Base-by-base conservation (phyloP, 2,797 vertebrate genomes). In the Bovichtus variegatus region DNA sequence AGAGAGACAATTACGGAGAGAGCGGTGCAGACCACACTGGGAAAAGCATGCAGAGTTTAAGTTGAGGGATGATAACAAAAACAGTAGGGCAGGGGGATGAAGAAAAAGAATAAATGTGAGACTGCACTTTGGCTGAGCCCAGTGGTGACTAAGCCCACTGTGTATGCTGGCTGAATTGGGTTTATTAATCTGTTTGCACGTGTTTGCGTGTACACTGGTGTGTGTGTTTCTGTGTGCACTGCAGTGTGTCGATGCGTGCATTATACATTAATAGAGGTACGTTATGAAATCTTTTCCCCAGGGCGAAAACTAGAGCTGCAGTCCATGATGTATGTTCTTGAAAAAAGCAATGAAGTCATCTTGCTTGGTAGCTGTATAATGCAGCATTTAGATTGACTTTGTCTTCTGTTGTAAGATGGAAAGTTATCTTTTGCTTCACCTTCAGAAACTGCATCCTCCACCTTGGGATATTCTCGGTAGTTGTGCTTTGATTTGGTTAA, bases 41-140 rank as follows among this genome's bases (percentile, higher is more conserved):
- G 73, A 71, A 76, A 44, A 40, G 50, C 73, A 73, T 31, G 76
- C 62, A 57, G 80, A 74, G 76, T 83, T 74, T 58, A 76, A 84
- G 54, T 76, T 81, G 40, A 70, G 68, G 72, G 76, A 81, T 67
- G 60, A 81, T 62, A 81, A 87, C 70, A 87, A 61, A 81, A 82
- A 55, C 82, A 87, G 82, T 71, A 46, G 82, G 86, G 44, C 38
- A 58, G 53, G 19, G 43, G 25, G 49, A 76, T 77, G 41, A 80
- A 63, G 29, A 64, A 51, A 68, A 67, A 59, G 47, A 83, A 77
- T 31, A 81, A 64, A 86, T 75, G 72, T 47, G 55, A 34, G 31
- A 55, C 61, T 36, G 23, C 43, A 55, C 50, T 44, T 53, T 46
- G 47, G 43, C 60, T 76, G 60, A 76, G 47, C 50, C 50, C 73